These are phyloP conservation scores for Chondrilla cf. caribensis DNA, from an alignment of 37 sponge, comb jelly and placozoan genomes.

Conservation along the genomic window DNA sequence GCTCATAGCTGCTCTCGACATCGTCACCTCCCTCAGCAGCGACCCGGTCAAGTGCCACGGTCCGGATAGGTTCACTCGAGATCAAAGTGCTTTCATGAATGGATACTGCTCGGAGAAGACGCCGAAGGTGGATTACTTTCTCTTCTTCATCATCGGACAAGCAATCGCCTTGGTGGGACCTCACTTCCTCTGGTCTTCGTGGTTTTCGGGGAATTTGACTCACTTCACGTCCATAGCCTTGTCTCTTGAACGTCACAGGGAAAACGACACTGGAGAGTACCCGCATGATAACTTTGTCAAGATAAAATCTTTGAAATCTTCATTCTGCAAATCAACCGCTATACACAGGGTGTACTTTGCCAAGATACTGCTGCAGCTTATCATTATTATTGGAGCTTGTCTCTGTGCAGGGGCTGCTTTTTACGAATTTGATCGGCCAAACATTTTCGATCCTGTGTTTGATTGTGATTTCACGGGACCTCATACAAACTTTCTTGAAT, in stretches of 20 bases:
- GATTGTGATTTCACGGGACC: constrained; percentile 23
- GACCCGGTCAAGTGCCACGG: background rate
- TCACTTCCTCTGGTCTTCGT: background rate
- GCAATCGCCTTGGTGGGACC: background rate
- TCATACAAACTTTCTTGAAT: background rate
- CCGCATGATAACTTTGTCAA: background rate
- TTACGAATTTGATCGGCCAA: background rate
- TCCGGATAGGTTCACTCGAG: background rate
- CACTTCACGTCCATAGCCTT: background rate
- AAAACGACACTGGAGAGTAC: background rate
- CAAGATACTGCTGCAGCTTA: background rate
- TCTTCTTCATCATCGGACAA: background rate
- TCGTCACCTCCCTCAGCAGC: background rate
- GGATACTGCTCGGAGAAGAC: background rate
- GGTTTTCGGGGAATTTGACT: background rate
- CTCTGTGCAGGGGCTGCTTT: background rate
- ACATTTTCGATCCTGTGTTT: constrained; percentile 39
- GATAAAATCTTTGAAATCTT: background rate
- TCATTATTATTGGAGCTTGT: background rate
- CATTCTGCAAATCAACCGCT: background rate
- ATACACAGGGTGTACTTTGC: background rate
- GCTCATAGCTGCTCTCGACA: background rate
- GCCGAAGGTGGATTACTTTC: background rate
- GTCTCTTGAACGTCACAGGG: background rate
- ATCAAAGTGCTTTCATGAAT: background rate